These are phyloP conservation scores for Ceratina australensis DNA, from an alignment of 1,140 invertebrate genomes.

Conservation along the genomic window DNA sequence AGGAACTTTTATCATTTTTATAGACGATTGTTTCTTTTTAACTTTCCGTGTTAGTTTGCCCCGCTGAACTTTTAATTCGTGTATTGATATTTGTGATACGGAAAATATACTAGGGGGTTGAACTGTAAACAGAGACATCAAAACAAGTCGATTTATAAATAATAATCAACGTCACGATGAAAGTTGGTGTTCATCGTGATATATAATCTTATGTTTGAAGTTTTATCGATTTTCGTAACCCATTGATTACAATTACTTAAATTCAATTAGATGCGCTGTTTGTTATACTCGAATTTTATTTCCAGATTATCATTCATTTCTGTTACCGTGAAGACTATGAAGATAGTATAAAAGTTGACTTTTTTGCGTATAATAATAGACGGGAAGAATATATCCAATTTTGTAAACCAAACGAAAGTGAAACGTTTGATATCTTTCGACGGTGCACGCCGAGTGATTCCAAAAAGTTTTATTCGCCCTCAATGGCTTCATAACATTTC, in stretches of 20 bases:
- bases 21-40: background rate
- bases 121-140: slow-evolving; percentile 19
- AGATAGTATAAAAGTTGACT: too few relatives aligned
- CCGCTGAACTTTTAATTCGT: background rate
- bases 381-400: background rate
- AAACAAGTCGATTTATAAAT: background rate
- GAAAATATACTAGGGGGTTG: background rate
- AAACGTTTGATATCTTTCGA: background rate
- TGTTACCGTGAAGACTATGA: background rate
- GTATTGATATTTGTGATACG: background rate
- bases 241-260: background rate
- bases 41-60: background rate
- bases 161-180: background rate
- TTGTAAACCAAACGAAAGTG: background rate
- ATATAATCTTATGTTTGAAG: background rate
- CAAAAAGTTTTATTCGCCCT: background rate
- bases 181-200: background rate
- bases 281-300: background rate
- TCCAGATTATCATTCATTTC: background rate
- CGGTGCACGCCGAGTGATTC: background rate
- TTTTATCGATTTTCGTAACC: background rate
- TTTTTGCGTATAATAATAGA: background rate
- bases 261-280: too few relatives aligned
- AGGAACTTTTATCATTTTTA: background rate
- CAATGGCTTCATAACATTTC: background rate